A percentile compares a stretch with the other conserved stretches of the same genome.
Evolutionary conservation across 2,797 vertebrate genomes (phyloP).

Genomic region (Pantherophis alleghaniensis): DNA sequence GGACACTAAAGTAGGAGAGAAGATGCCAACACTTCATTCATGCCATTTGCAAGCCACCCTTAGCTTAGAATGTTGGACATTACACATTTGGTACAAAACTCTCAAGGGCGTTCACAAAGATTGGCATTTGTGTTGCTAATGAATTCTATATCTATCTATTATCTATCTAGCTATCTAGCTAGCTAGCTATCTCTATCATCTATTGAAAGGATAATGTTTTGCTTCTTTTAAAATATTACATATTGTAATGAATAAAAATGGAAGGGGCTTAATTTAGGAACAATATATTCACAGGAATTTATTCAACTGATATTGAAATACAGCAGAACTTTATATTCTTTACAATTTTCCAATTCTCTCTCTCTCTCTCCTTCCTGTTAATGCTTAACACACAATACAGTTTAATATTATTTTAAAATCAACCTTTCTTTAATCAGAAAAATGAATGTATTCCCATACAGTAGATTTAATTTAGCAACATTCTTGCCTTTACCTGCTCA

Average conservation of each 20-base stretch:
- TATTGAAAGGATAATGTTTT: not conserved
- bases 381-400: not conserved
- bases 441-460: not conserved
- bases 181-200: no score
- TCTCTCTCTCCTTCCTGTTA: not conserved
- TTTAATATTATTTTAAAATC: not conserved
- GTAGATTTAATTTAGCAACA: not conserved
- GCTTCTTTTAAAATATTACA: not conserved
- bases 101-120: no score
- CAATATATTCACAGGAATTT: not conserved
- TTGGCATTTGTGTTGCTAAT: not conserved
- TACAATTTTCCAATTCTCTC: not conserved
- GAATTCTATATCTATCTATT: not conserved
- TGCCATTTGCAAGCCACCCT: not conserved
- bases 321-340: not conserved
- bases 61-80: not conserved
- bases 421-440: not conserved
- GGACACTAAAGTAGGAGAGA: not conserved
- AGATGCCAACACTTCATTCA: not conserved
- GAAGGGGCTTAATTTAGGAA: not conserved
- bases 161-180: no score
- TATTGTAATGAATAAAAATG: not conserved
- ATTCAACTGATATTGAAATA: not conserved
- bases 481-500: not conserved
- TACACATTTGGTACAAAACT: not conserved